Base-by-base conservation (phyloP, 2,113 vertebrate species). In the Scartelaos histophorus region DNA sequence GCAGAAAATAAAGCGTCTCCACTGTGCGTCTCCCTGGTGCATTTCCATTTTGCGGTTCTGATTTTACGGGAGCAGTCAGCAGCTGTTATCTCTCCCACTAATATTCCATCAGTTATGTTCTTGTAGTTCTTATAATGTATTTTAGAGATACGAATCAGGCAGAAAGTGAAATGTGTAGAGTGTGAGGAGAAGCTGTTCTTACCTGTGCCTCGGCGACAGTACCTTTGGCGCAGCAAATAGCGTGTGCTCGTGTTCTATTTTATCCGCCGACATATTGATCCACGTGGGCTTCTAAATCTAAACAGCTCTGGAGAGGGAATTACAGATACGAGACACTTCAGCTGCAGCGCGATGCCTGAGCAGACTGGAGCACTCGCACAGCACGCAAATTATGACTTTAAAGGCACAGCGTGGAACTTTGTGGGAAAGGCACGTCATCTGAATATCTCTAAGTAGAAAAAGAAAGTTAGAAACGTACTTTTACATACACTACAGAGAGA, bases 101-200 rank as follows among this genome's bases (percentile, higher is more conserved):
- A 70, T 78, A 51, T 78, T 74, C 69, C 66, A 85, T 87, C 82
- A 80, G 72, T 67, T 71, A 46, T 72, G 74, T 82, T 81, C 57
- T 68, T 0, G 35, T 76, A 71, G 61, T 54, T 21, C 9, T 21
- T 38, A 35, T 35, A 51, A n/a, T 74, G 22, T 71, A n/a, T 62
- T 71, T 78, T 16, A 10, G 17, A 58, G 74, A 78, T 76, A 47
- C 24, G 5, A 70, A 43, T 74, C 49, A 51, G 7, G 16, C 65
- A 71, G 54, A 80, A 80, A 72, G n/a, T 21, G 10, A 9, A n/a
- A 53, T 6, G 19, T 53, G 17, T 1, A 53, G 51, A 5, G 51
- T 53, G 7, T 1, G 7, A 17, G 2, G 29, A 29, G 29, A 29
- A 4, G 29, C 53, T 12, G 17, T 24, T 46, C 13, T 76, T n/a